Base-by-base conservation (phyloP, 2,888 invertebrate species). In the Nebria salina region DNA sequence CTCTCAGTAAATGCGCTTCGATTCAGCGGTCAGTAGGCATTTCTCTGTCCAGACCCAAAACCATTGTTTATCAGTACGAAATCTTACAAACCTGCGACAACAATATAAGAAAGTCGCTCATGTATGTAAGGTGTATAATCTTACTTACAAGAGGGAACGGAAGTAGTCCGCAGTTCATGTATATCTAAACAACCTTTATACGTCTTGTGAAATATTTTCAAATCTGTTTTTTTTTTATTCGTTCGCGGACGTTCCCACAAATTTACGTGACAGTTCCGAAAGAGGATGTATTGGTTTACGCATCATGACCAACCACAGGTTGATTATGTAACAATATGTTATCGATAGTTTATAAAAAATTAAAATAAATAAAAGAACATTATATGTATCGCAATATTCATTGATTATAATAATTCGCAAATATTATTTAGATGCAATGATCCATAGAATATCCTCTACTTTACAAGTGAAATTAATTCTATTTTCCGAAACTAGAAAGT, bases 241-340 rank as follows among this genome's bases (percentile, higher is more conserved):
- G 34, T 5, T 34, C 34, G 34, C 54, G 54, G 8, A 11, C 54
- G 54, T 54, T 54, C 54, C 54, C 54, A 54, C 54, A 54, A 54
- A 8, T 54, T 54, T 54, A 11, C 54, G 54, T 54, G 54, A 54
- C 54, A 54, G 54, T 54, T 54, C 54, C 54, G 54, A 54, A 54
- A 54, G 54, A 54, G 54, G 54, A 54, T 54, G 54, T 54, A 54
- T 54, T 54, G 54, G 54, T 54, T 54, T 54, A 54, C 54, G 54
- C 54, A 54, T 54, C 11, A 54, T 54, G 54, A 54, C 13, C 54
- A 54, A 13, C 0, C 54, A 54, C 54, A 11, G 13, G 54, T 54
- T 5, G 13, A 7, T 54, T 54, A 54, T 54, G 54, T 13, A 54
- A 54, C 54, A 54, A 54, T 54, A 54, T 54, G 54, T 54, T 13